Base-by-base conservation (phyloP, 2,113 vertebrate species). In the Ranitomeya imitator region DNA sequence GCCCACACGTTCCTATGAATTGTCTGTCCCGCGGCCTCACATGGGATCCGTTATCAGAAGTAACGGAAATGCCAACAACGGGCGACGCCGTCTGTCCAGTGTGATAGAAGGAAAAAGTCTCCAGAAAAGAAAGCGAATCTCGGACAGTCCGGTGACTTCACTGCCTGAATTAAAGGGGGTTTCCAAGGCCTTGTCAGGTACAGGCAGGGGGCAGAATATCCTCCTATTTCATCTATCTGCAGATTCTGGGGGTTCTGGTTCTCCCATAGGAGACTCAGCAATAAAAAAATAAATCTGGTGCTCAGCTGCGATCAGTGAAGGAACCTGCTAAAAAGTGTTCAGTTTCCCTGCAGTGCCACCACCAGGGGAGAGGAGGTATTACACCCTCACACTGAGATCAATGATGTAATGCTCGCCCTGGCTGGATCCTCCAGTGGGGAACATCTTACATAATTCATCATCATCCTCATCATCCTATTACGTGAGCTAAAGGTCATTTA, bases 1-100 rank as follows among this genome's bases (percentile, higher is more conserved):
- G 10, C 51, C 65, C 82, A 71, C 65, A 67, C 19, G 54, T 71
- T 81, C 37, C 37, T 37, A 31, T 37, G 26, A 45, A 84, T 55
- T 55, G 45, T 71, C 82, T 84, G n/a, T 18, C 63, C 82, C 63
- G 45, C 45, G 65, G 82, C 63, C 45, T 83, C 81, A 83, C 63
- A 69, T 69, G 81, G 81, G 51, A 52, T 23, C 52, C 45, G 81
- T 83, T 83, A 83, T 51, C 63, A 63, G 9, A 13, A 23, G 7
- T 45, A 84, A 26, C 23, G 63, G 63, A 84, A 83, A 52, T 8
- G 31, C 21, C 65, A 55, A 84, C 82, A 84, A 84, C 26, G 51
- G 18, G 16, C 78, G 1, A 21, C 55, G 57, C 73, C 71, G 3
- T 45, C 55, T 21, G 79, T 37, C n/a, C 59, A 4, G 0, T 10